Evolutionary conservation across 2,888 invertebrate genomes (phyloP), one percentile per base, ranked within the genome.

Genomic region (Athalia cordata): DNA sequence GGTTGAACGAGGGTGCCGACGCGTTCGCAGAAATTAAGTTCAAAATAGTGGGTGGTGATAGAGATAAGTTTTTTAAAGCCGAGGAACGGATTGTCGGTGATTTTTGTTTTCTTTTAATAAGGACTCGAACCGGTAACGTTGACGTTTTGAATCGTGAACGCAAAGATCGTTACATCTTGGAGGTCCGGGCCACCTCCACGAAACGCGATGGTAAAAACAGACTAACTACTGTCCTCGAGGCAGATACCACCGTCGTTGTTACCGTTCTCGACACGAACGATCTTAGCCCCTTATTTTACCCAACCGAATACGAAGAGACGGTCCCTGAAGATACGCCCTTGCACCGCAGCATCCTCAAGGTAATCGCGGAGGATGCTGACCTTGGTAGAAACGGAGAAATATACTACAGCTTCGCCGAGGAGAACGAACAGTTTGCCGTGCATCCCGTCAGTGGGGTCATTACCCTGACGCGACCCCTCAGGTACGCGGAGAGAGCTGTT

Each of bases 341-440:
- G 79, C 97, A 98, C 90, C 93, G 94, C 78, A 96, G 95, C 89
- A 93, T 98, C 79, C 91, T 95, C 57, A 93, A 93, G 86, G 96
- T 97, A 74, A 92, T 94, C 55, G 99, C 99, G 0, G 98, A 97
- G 87, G 99, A 99, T 91, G 98, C 99, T 4, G 99, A 99, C 90
- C 92, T 97, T 55, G 99, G 99, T 3, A 93, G 97, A 85, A 99
- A 99, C 90, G 98, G 98, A 0, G 98, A 99, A 91, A 97, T 99
- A 84, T 99, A 99, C 91, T 99, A 98, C 91, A 98, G 97, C 89
- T 94, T 99, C 86, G 92, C 93, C 72, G 94, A 96, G 84, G 93
- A 93, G 79, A 96, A 95, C 65, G 95, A 96, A 86, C 94, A 94
- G 85, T 99, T 99, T 89, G 95, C 97, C 55, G 95, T 99, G 78